phyloP scores from a whole-genome alignment of 2,113 vertebrate genomes.

The Pimephales promelas region DNA sequence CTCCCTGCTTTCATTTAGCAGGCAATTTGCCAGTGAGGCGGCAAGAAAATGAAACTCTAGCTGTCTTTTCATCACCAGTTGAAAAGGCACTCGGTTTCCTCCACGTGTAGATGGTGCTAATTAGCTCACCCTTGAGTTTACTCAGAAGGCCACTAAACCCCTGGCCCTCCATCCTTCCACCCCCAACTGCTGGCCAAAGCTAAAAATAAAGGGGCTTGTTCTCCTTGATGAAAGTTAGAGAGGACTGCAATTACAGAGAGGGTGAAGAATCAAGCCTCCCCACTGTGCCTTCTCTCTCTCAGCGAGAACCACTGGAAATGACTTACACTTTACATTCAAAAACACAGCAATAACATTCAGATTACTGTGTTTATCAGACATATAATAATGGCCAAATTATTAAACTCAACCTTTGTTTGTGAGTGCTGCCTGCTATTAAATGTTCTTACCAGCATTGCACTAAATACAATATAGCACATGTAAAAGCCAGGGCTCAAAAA shows the following conservation, averaged over 20 bases:
- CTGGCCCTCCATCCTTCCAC: conserved; percentile 25
- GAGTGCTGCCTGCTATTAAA: not conserved
- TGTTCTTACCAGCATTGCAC: not conserved
- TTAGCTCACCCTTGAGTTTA: conserved; percentile 60
- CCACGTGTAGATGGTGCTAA: conserved; percentile 57
- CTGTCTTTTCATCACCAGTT: conserved; percentile 60
- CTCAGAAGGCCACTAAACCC: conserved; percentile 56
- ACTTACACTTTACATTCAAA: not conserved
- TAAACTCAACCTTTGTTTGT: not conserved
- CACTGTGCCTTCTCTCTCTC: not conserved
- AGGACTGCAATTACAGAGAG: conserved; percentile 37
- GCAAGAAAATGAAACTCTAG: conserved; percentile 50
- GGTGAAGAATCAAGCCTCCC: conserved; percentile 17
- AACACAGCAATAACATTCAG: not conserved
- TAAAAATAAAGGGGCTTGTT: conserved; percentile 44
- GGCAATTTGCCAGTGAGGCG: conserved; percentile 55
- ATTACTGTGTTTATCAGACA: not conserved
- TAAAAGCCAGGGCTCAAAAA: too few species aligned
- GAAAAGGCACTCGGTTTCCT: conserved; percentile 55
- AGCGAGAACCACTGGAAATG: not conserved
- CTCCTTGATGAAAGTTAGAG: conserved; percentile 41
- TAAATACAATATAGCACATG: not conserved
- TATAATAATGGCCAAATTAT: not conserved
- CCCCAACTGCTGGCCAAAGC: conserved; percentile 37
- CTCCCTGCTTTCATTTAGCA: conserved; percentile 59